phyloP scores from a whole-genome alignment of 1,140 invertebrate species.

The Aradophagus sp. region DNA sequence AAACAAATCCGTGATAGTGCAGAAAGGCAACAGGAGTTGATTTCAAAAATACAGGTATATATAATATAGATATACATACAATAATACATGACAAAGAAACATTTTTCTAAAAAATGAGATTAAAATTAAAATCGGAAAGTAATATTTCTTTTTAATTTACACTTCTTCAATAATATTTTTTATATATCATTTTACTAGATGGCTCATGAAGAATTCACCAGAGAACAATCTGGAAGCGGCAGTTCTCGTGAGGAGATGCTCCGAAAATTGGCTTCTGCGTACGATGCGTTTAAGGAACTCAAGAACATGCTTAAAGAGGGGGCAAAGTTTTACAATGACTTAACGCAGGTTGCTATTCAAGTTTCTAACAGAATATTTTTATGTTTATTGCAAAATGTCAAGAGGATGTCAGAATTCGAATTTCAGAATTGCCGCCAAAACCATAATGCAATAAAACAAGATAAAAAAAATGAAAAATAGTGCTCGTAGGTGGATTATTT shows the following conservation, averaged over 20 bases:
- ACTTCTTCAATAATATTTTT: neutral
- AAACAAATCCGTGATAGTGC: conserved; percentile 86
- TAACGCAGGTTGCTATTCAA: conserved; percentile 89
- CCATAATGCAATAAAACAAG: too few relatives aligned
- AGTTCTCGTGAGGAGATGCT: conserved; percentile 86
- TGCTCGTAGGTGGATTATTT: too few relatives aligned
- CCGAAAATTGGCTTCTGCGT: conserved; percentile 89
- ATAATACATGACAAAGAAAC: too few relatives aligned
- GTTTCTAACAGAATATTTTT: too few relatives aligned
- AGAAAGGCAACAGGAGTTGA: conserved; percentile 84
- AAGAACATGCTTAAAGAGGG: conserved; percentile 94
- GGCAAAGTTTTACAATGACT: conserved; percentile 98
- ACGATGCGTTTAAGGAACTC: conserved; percentile 94
- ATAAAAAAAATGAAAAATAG: too few relatives aligned
- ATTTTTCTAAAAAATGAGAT: too few relatives aligned
- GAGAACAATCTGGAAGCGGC: conserved; percentile 81
- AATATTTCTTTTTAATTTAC: conserved; percentile 8
- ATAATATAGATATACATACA: too few relatives aligned
- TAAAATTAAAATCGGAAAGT: too few relatives aligned
- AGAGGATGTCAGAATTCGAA: too few relatives aligned
- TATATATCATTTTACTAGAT: too few relatives aligned
- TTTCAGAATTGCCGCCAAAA: too few relatives aligned
- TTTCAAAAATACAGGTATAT: conserved; percentile 86
- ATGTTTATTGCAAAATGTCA: too few relatives aligned
- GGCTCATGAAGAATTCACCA: conserved; percentile 83